Evolutionary conservation across 2,888 invertebrate genomes (phyloP), one percentile per base, ranked within the genome.

Genomic region (Nycteola revayana): DNA sequence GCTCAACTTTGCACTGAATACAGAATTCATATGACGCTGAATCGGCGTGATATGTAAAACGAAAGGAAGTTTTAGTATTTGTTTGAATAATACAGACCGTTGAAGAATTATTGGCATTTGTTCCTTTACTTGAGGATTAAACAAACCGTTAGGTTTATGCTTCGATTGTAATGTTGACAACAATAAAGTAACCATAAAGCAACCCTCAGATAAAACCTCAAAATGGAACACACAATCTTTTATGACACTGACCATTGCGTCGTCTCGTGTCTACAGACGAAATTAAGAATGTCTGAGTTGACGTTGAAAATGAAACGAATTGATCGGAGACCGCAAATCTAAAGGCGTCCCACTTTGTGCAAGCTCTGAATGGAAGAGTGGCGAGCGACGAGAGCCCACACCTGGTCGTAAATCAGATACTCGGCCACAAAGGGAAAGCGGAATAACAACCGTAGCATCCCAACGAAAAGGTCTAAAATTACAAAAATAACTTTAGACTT

Each of bases 371-470:
- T 77, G 70, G 64, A 66, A 67, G 62, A 71, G 67, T 60, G 67
- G 62, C 61, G 56, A 57, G 56, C 58, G 66, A 66, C 65, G 61
- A 75, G 65, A 65, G 49, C 64, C 70, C 68, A 72, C 76, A 77
- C 76, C 73, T 77, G 76, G 67, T 71, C 73, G 65, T 79, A 80
- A 79, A 82, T 80, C 75, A 76, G 76, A 76, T 69, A 73, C 67
- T 61, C 42, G 46, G 38, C 42, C 41, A 50, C 28, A 39, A 39
- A 32, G 7, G 10, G 18, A 35, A 35, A 57, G 37, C 28, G 47
- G 33, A 81, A 69, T 64, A 56, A 32, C 58, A 58, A 68, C 78
- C 71, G 37, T 83, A 75, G 44, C 10, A 3, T 30, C 36, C 14
- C 31, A 17, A 38, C 10, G 22, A 49, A 44, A 82, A 58, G 75